Evolutionary conservation across 2,113 vertebrate species (phyloP), one percentile per base, ranked within the genome.

Genomic region (Bufo gargarizans): DNA sequence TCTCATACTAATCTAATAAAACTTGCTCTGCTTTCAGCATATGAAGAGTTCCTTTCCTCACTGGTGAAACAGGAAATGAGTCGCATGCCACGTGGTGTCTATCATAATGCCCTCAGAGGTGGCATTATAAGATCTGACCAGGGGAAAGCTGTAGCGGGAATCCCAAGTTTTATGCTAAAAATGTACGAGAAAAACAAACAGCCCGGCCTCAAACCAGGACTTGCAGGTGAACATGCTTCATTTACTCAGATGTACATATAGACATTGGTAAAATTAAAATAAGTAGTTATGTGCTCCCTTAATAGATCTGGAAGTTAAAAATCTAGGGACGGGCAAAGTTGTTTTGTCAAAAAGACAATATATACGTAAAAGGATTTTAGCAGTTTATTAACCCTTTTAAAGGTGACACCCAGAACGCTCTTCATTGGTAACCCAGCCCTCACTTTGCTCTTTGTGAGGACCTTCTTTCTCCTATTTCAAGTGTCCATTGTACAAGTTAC

Each of bases 101-200:
- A 98, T 93, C 96, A 98, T 91, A 95, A 95, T 33, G 97, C 97
- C 1, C 91, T 99, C 90, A 96, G 94, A 87, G 95, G 94, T 58
- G 95, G 89, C 0, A 45, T 58, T 49, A 85, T 94, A 19, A 94
- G 93, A 4, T 94, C 96, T 3, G 96, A 97, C 90, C 97, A 95
- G 85, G 97, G 98, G 0, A 99, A 99, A 90, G 96, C 96, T 0
- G 87, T 98, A 77, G 95, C 97, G 59, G 95, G 96, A 59, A 93
- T 99, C 89, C 97, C 98, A 0, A 94, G 92, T 3, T 99, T 99
- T 88, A 95, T 99, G 92, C 92, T 99, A 84, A 99, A 96, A 92
- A 96, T 95, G 86, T 98, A 99, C 19, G 98, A 99, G 92, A 99
- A 96, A 86, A 99, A 99, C 91, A 97, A 96, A 78, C 98, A 99